Base-by-base conservation (phyloP, 2,113 vertebrate species). In the Taurulus bubalis region DNA sequence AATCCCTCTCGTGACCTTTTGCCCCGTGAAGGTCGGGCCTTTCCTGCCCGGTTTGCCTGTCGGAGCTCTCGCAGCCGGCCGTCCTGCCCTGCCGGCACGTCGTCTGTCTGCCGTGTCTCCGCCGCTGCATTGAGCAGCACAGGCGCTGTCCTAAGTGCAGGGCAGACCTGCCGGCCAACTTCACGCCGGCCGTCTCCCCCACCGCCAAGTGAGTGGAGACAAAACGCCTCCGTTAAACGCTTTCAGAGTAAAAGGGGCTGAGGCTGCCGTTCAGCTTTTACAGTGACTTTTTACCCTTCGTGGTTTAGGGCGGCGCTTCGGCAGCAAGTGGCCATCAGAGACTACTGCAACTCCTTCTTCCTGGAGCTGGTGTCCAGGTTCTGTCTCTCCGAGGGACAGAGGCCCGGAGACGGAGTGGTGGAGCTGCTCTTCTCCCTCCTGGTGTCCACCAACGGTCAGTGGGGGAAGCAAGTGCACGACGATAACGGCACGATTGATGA, bases 361-460 rank as follows among this genome's bases (percentile, higher is more conserved):
- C 92, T 95, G 91, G 94, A 95, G 77, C 91, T 95, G 82, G 92
- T 95, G 84, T 95, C 95, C 74, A 83, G 93, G 38, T 95, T 95
- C 90, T 95, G 90, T 53, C 87, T 95, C 53, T 86, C 86, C 0
- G 89, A 94, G 66, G 90, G 71, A 0, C 85, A 67, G 56, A 68
- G 4, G 0, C 94, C 94, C 0, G 34, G 26, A n/a, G 92, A 93
- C 8, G 91, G 75, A 1, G 56, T 94, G 78, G 93, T 95, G 85
- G 92, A 93, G 78, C 92, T 95, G 56, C 94, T 95, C 68, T 95
- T 95, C 77, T 94, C 95, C 8, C 66, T 95, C 0, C 92, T 95
- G 0, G 91, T 95, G 56, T 93, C 77, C 18, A 76, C 92, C 22
- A 91, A 86, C 4, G 95, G 95, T 94, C 28, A 85, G 91, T 59